phyloP scores from a whole-genome alignment of 64 coral and sea anemone species.

The Stichodactyla mertensii region DNA sequence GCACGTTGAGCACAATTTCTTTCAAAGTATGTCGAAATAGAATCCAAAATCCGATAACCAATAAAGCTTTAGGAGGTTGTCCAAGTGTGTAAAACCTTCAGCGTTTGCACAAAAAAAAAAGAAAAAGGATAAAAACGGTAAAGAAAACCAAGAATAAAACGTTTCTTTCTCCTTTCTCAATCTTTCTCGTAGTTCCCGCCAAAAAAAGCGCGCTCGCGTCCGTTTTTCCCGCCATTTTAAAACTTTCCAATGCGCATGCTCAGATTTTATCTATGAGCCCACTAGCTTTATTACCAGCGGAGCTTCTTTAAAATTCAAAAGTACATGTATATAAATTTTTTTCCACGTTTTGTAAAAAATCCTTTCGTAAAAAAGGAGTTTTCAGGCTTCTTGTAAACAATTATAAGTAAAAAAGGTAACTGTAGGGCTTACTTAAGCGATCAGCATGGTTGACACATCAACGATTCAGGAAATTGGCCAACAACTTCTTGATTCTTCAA shows the following conservation, averaged over 20 bases:
- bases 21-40: neutral
- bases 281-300: neutral
- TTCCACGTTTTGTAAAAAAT: neutral
- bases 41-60: neutral
- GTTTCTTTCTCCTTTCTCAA: neutral
- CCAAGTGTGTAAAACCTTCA: neutral
- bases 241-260: neutral
- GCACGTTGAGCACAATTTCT: neutral
- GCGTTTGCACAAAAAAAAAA: neutral
- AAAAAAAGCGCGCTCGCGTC: neutral
- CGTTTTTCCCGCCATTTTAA: constrained; percentile 29
- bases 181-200: neutral
- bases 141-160: neutral
- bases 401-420: neutral
- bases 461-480: constrained; percentile 54
- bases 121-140: neutral
- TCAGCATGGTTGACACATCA: constrained; percentile 46
- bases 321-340: neutral
- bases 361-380: neutral
- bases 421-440: neutral
- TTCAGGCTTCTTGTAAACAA: neutral
- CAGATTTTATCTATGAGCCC: neutral
- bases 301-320: constrained; percentile 10
- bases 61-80: neutral
- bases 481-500: constrained; percentile 68